Evolutionary conservation across 2,113 vertebrate genomes (phyloP).

Genomic region (Dicentrarchus labrax): DNA sequence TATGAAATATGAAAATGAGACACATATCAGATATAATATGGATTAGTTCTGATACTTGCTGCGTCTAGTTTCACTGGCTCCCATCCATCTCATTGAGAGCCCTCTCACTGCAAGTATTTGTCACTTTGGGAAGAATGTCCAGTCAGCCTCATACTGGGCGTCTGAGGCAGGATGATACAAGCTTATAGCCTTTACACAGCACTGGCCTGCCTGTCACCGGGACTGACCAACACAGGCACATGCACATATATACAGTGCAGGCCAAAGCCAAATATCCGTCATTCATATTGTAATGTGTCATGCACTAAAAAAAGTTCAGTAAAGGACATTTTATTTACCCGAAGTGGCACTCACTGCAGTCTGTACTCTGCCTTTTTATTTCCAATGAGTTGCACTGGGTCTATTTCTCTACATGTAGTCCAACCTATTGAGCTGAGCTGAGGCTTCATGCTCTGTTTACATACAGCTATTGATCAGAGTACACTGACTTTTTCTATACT

Average conservation of each 20-base stretch:
- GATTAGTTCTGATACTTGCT: conserved; percentile 39
- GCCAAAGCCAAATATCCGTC: conserved; percentile 21
- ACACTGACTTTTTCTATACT: conserved; percentile 48
- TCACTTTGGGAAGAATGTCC: conserved; percentile 64
- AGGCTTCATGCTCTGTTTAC: conserved; percentile 58
- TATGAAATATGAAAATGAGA: conserved; percentile 46
- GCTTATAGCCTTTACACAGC: conserved; percentile 58
- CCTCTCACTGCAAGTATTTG: conserved; percentile 42
- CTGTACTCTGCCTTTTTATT: neutral
- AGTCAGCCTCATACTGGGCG: conserved; percentile 22
- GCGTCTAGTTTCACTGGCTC: conserved; percentile 44
- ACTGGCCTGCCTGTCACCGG: conserved; percentile 38
- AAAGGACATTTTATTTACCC: conserved; percentile 14
- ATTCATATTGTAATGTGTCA: conserved; percentile 33
- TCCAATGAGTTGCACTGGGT: conserved; percentile 3
- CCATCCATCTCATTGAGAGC: conserved; percentile 37
- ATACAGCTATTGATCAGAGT: conserved; percentile 55
- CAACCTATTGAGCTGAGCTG: neutral
- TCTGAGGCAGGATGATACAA: conserved; percentile 59
- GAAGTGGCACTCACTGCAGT: neutral
- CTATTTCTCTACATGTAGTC: conserved; percentile 26
- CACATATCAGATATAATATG: conserved; percentile 20
- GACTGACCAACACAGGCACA: conserved; percentile 20
- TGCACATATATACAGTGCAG: neutral
- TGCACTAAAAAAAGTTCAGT: conserved; percentile 10